Base-by-base conservation (phyloP, 2,888 invertebrate species). In the Drosophila paracracens region DNA sequence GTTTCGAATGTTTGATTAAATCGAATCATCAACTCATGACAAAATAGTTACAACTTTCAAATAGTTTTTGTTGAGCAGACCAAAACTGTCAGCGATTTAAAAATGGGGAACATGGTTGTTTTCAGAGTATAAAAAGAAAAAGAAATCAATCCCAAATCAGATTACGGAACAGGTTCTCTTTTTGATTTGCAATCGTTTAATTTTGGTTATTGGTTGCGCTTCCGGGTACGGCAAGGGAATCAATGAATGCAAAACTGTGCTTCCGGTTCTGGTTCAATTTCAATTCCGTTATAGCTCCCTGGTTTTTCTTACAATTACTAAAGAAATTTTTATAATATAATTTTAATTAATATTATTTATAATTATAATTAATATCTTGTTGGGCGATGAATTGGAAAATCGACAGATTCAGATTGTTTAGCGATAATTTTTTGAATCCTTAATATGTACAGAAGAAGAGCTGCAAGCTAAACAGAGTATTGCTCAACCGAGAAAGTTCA, bases 381-480 rank as follows among this genome's bases (percentile, higher is more conserved):
- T 52, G 31, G 31, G 21, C 13, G n/a, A 4, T 31, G 21, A 52
- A 35, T 33, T 53, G 21, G 16, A 0, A 31, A 35, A 21, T 5
- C 16, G 16, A 2, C 16, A 33, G 16, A 16, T 16, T 25, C 25
- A 7, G 25, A 4, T 11, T 18, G 25, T 4, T 36, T 36, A 35
- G 7, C 31, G 18, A 38, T 18, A 0, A 18, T 38, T 18, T 18
- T 18, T 38, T 18, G 8, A 8, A 25, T 16, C 4, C 8, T 46
- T 25, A 8, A 16, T 46, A 1, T 25, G 16, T 25, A 2, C 4
- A 16, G 25, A 16, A 25, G 21, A 25, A 16, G 21, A 21, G 46
- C 16, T 8, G 46, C 25, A 8, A 8, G 2, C 13, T 16, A 8
- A 64, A 60, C 25, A 66, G 40, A 36, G 69, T 25, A 69, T 51